These are phyloP conservation scores for Drosophila tani DNA, from an alignment of 1,140 invertebrate genomes.

Conservation along the genomic window DNA sequence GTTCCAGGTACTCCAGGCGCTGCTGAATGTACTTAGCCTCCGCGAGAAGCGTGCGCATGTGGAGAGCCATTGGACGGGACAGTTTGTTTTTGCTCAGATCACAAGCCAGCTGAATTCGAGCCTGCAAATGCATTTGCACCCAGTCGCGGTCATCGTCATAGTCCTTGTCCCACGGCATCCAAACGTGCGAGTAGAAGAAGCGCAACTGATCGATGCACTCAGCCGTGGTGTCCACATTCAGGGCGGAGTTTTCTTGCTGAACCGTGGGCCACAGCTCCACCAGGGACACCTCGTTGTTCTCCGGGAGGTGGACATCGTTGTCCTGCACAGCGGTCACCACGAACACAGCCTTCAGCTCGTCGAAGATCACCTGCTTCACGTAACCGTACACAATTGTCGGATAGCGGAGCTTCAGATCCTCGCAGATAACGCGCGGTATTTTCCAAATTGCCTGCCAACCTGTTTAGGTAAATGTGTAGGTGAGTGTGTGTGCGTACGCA, in stretches of 20 bases:
- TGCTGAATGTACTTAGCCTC: slow-evolving; percentile 86
- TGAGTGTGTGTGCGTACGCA: slow-evolving; percentile 5
- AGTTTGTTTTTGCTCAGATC: slow-evolving; percentile 86
- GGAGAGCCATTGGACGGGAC: slow-evolving; percentile 85
- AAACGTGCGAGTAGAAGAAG: slow-evolving; percentile 88
- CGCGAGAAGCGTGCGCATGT: slow-evolving; percentile 86
- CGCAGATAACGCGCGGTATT: slow-evolving; percentile 87
- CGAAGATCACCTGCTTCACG: slow-evolving; percentile 86
- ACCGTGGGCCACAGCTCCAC: slow-evolving; percentile 87
- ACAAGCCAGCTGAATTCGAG: slow-evolving; percentile 87
- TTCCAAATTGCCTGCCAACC: slow-evolving; percentile 89
- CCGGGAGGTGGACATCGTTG: slow-evolving; percentile 86
- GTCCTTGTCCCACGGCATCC: slow-evolving; percentile 89
- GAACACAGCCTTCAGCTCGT: slow-evolving; percentile 86
- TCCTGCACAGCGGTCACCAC: slow-evolving; percentile 87
- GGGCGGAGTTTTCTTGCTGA: slow-evolving; percentile 86
- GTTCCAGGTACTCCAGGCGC: slow-evolving; percentile 85
- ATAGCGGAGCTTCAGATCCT: slow-evolving; percentile 87
- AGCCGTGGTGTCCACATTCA: slow-evolving; percentile 85
- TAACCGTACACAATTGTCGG: slow-evolving; percentile 87
- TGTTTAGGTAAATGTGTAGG: slow-evolving; percentile 6
- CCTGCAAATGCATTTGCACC: slow-evolving; percentile 86
- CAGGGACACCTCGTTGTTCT: slow-evolving; percentile 86
- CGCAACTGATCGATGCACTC: slow-evolving; percentile 86
- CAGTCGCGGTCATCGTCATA: slow-evolving; percentile 87